Evolutionary conservation across 2,113 vertebrate genomes (phyloP), one percentile per base, ranked within the genome.

Genomic region (Paedocypris sp.): DNA sequence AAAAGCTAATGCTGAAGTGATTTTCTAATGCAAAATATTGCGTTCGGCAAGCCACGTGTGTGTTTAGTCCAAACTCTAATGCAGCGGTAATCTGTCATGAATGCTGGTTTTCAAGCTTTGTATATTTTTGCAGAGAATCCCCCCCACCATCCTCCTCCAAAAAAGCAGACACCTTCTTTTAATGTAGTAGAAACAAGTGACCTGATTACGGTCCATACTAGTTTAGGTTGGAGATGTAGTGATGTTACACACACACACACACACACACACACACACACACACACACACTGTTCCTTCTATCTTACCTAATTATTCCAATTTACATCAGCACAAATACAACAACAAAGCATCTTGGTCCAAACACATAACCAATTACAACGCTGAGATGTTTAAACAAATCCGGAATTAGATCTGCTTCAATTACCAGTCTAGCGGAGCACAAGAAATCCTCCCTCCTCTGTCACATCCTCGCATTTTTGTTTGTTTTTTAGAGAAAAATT

Each of bases 271-370:
- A 66, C 1, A 39, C 29, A 46, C 31, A 15, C 33, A 62, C n/a
- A n/a, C n/a, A n/a, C n/a, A n/a, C n/a, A n/a, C n/a, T n/a, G n/a
- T n/a, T n/a, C 25, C 18, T 18, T 19, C 23, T 22, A 58, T 63
- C 38, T 51, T 36, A 29, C 43, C 47, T 60, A 67, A 71, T 67
- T 67, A 71, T 60, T 64, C 47, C 60, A 71, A 71, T 71, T 64
- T 63, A 50, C 60, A 36, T 63, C 53, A 67, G 49, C 48, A 54
- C 25, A 62, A 52, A 62, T 42, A 60, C 49, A 62, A 67, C 51
- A 62, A 71, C 53, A 71, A 53, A 60, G 57, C 49, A 50, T 64
- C 35, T 54, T 48, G 35, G 64, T 45, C 64, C 41, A 71, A 59
- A 62, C 51, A 42, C 5, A 49, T 43, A 67, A 32, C 33, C 29